These are phyloP conservation scores for Alca torda DNA, from an alignment of 2,797 vertebrate genomes.

Conservation along the genomic window DNA sequence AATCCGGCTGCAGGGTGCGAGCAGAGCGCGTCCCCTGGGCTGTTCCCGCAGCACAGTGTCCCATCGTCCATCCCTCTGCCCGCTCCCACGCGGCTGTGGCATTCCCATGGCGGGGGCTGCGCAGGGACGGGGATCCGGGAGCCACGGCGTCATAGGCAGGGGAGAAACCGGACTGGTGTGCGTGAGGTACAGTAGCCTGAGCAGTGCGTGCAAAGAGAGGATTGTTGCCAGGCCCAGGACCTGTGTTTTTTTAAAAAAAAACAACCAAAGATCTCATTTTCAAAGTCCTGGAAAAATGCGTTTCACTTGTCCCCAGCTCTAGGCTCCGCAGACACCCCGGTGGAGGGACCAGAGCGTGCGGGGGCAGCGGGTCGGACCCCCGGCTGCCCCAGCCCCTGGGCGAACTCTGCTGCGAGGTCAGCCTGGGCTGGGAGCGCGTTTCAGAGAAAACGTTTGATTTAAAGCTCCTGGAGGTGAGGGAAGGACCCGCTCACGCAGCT, in stretches of 20 bases:
- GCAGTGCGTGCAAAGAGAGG: neutral
- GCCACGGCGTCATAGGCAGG: fast-evolving
- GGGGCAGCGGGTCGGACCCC: neutral
- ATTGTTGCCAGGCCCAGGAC: neutral
- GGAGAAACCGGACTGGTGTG: fast-evolving
- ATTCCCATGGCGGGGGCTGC: neutral
- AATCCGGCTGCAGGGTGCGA: fast-evolving
- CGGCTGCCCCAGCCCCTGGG: neutral
- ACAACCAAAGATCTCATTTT: neutral
- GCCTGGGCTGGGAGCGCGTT: neutral
- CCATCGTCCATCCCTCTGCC: fast-evolving
- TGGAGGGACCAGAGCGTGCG: fast-evolving
- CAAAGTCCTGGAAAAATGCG: neutral
- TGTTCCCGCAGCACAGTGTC: neutral
- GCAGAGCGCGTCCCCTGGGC: neutral
- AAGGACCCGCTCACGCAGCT: neutral
- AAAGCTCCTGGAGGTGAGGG: neutral
- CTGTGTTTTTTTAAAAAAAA: neutral
- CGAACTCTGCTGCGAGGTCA: neutral
- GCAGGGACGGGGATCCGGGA: neutral
- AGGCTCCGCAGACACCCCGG: fast-evolving
- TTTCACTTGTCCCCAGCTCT: neutral
- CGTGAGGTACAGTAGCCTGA: neutral
- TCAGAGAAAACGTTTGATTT: neutral
- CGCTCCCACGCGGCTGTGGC: fast-evolving